A percentile compares a stretch with the other conserved stretches of the same genome.
Evolutionary conservation across 64 coral and sea anemone species (phyloP).

Genomic region (Porites australiensis): DNA sequence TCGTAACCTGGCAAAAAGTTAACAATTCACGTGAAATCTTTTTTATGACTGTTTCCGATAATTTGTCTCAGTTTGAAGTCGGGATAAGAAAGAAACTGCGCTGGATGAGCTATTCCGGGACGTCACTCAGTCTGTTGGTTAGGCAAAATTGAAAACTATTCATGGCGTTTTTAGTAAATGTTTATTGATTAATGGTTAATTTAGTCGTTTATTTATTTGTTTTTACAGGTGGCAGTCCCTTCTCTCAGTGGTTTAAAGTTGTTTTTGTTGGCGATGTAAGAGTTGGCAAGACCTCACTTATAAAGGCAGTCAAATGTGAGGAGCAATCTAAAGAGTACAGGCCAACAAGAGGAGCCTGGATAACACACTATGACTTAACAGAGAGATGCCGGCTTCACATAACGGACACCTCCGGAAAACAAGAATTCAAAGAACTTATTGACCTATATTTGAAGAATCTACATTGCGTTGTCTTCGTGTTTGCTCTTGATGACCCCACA

Average conservation of each 20-base stretch:
- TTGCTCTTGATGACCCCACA: constrained; percentile 69
- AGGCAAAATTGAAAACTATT: no score
- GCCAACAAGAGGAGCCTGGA: constrained; percentile 54
- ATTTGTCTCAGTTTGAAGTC: no score
- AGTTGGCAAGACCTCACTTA: constrained; percentile 74
- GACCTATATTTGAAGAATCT: constrained; percentile 63
- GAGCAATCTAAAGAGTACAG: constrained; percentile 12
- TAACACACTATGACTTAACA: constrained; percentile 40
- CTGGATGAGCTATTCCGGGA: no score
- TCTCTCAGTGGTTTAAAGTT: constrained; percentile 49
- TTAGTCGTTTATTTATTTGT: background rate
- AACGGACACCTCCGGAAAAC: constrained; percentile 65
- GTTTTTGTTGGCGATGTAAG: constrained; percentile 77
- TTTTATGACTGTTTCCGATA: no score
- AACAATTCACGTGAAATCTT: no score
- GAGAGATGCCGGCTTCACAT: constrained; percentile 61
- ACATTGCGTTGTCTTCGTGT: constrained; percentile 78
- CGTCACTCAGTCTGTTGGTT: no score
- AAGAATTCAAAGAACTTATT: constrained; percentile 10
- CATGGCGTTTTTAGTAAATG: background rate
- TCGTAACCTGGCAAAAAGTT: no score
- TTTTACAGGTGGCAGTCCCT: background rate
- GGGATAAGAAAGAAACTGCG: no score
- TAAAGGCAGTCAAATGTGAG: constrained; percentile 33
- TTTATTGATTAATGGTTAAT: no score